phyloP scores from a whole-genome alignment of 2,797 vertebrate genomes.

The Anguilla megastoma region DNA sequence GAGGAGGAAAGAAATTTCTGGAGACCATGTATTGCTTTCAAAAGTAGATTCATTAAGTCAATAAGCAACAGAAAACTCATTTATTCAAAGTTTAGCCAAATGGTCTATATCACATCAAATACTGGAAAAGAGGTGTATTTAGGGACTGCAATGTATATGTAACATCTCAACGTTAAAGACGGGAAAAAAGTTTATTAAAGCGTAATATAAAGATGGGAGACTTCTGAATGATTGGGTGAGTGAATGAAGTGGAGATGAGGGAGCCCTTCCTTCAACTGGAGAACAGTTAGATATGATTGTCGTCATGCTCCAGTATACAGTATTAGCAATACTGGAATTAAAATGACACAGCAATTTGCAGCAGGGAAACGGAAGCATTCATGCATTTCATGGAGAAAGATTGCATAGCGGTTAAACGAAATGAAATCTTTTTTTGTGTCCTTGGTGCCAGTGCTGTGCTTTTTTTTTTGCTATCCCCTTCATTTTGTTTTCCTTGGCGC shows the following conservation, averaged over 20 bases:
- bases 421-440: slow-evolving; percentile 53
- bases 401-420: slow-evolving; percentile 81
- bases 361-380: slow-evolving; percentile 57
- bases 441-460: slow-evolving; percentile 61
- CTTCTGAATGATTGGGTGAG: slow-evolving; percentile 55
- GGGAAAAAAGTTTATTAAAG: slow-evolving; percentile 52
- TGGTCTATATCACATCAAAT: slow-evolving; percentile 62
- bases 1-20: slow-evolving; percentile 8
- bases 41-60: slow-evolving; percentile 45
- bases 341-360: slow-evolving; percentile 55
- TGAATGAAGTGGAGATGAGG: slow-evolving; percentile 64
- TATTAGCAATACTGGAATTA: slow-evolving; percentile 58
- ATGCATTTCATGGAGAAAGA: slow-evolving; percentile 74
- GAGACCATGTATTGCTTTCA: slow-evolving; percentile 27
- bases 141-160: slow-evolving; percentile 51
- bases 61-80: slow-evolving; percentile 56
- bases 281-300: slow-evolving; percentile 76
- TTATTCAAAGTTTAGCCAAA: slow-evolving; percentile 67
- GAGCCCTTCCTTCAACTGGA: slow-evolving; percentile 79
- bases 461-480: slow-evolving; percentile 50
- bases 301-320: slow-evolving; percentile 66
- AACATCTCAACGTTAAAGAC: slow-evolving; percentile 53
- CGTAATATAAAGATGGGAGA: slow-evolving; percentile 60
- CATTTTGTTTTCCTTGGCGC: slow-evolving; percentile 15
- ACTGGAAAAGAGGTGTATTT: slow-evolving; percentile 55